A percentile compares a stretch with the other conserved stretches of the same genome.
phyloP scores from a whole-genome alignment of 1,140 invertebrate species.

The Achatina immaculata region DNA sequence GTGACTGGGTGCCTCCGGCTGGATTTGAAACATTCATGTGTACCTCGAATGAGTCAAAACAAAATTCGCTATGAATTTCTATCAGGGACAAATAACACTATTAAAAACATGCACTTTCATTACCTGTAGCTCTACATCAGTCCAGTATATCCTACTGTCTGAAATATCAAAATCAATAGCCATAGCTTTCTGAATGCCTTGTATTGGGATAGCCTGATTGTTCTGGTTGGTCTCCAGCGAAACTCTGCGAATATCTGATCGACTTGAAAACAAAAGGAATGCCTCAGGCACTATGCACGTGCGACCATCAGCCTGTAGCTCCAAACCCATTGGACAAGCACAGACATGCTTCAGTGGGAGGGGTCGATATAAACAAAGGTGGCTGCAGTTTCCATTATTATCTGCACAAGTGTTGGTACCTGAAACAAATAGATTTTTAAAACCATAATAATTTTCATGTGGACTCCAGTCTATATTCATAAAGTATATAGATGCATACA shows the following conservation, averaged over 20 bases:
- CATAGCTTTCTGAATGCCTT: constrained; percentile 87
- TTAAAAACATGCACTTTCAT: background rate
- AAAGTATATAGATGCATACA: no score
- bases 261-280: constrained; percentile 87
- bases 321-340: constrained; percentile 85
- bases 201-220: constrained; percentile 74
- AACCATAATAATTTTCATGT: background rate
- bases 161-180: constrained; percentile 93
- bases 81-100: no score
- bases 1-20: no score
- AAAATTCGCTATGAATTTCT: no score
- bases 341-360: constrained; percentile 77
- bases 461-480: no score
- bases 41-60: no score
- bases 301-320: constrained; percentile 82
- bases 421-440: constrained; percentile 29
- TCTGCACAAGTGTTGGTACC: constrained; percentile 89
- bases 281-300: constrained; percentile 89
- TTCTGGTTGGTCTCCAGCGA: constrained; percentile 81
- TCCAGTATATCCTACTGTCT: constrained; percentile 88
- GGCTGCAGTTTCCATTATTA: constrained; percentile 96
- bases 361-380: constrained; percentile 92
- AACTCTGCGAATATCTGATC: constrained; percentile 82
- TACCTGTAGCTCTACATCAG: constrained; percentile 81
- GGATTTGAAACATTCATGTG: no score